These are phyloP conservation scores for Machaerirhynchus nigripectus DNA, from an alignment of 2,113 vertebrate genomes.

Conservation along the genomic window DNA sequence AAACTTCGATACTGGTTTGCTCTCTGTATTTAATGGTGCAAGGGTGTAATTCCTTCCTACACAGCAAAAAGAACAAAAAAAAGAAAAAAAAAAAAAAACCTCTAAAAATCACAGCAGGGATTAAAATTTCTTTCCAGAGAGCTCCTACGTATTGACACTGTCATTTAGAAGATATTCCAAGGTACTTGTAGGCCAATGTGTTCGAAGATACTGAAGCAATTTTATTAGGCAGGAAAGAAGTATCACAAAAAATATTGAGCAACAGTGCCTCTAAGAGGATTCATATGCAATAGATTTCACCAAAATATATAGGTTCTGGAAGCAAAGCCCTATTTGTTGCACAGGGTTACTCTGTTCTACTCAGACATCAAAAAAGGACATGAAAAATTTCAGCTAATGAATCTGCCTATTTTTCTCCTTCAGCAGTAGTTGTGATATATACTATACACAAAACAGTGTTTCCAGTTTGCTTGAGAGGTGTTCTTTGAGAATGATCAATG, in stretches of 20 bases:
- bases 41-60: background rate
- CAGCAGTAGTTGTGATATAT: background rate
- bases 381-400: background rate
- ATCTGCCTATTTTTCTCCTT: background rate
- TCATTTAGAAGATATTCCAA: background rate
- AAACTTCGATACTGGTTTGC: background rate
- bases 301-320: background rate
- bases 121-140: background rate
- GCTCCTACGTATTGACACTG: background rate
- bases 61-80: background rate
- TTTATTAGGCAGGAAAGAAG: background rate
- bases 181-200: background rate
- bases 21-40: background rate
- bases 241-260: background rate
- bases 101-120: background rate
- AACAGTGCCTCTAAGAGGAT: conserved; percentile 52
- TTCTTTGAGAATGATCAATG: background rate
- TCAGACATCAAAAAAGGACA: background rate
- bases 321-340: background rate
- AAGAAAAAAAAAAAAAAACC: accelerated
- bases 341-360: background rate
- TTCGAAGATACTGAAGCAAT: background rate
- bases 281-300: background rate
- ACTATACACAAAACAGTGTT: background rate
- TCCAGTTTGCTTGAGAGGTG: background rate